phyloP scores from a whole-genome alignment of 2,113 vertebrate species.

The Cisticola juncidis region DNA sequence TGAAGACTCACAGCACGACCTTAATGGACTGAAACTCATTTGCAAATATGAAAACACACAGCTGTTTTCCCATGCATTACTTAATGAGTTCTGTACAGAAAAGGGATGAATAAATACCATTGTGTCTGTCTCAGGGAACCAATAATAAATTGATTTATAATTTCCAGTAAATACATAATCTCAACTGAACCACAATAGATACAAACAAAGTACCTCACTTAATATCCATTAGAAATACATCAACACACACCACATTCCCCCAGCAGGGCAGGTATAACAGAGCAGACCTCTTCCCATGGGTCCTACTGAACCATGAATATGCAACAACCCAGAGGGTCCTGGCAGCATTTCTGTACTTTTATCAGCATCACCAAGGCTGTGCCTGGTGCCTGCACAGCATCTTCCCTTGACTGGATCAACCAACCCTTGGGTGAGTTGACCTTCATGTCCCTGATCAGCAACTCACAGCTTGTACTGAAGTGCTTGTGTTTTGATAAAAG shows the following conservation, averaged over 20 bases:
- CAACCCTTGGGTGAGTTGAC: background rate
- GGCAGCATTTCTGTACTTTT: background rate
- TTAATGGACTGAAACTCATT: slow-evolving; percentile 1
- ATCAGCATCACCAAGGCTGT: background rate
- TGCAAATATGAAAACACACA: background rate
- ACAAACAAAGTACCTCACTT: background rate
- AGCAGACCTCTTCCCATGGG: background rate
- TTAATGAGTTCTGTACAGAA: background rate
- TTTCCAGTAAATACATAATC: background rate
- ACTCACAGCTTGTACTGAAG: background rate
- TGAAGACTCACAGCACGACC: background rate
- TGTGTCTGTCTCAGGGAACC: background rate
- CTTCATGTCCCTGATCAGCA: background rate
- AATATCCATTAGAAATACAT: background rate
- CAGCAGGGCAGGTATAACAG: background rate
- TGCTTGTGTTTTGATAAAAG: background rate
- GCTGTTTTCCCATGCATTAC: background rate
- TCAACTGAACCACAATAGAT: background rate
- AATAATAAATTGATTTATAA: background rate
- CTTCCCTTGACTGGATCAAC: background rate
- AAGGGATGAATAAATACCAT: background rate
- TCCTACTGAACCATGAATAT: background rate
- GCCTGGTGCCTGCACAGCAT: background rate
- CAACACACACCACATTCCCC: background rate
- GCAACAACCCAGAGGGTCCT: background rate